Percentiles rank a stretch among this genome's conserved stretches.
phyloP scores from a whole-genome alignment of 2,797 vertebrate species.

The Gambelia wislizenii region DNA sequence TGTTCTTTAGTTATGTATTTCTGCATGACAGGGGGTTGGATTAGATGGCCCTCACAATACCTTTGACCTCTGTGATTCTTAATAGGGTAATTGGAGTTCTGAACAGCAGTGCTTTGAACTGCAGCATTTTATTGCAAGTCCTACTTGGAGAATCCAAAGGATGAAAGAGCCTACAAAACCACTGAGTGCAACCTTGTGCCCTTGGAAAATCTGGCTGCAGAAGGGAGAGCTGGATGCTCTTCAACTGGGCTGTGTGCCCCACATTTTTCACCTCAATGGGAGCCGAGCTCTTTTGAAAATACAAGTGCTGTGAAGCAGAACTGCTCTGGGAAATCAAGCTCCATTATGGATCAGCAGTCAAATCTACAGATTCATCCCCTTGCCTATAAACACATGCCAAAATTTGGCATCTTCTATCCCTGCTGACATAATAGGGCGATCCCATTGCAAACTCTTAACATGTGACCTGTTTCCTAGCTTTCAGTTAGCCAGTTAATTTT shows the following conservation, averaged over 20 bases:
- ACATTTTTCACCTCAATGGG: conserved; percentile 6
- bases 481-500: conserved; percentile 49
- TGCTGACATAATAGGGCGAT: conserved; percentile 55
- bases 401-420: conserved; percentile 53
- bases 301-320: background rate
- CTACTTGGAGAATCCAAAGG: background rate
- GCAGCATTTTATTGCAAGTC: background rate
- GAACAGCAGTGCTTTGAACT: background rate
- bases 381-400: conserved; percentile 60
- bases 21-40: no score
- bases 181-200: background rate
- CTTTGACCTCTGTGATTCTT: conserved; percentile 28
- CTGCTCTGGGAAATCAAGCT: conserved; percentile 50
- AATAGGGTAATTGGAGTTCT: conserved; percentile 23
- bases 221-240: background rate
- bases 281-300: conserved; percentile 16
- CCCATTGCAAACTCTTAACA: conserved; percentile 29
- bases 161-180: background rate
- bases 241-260: background rate
- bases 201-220: conserved; percentile 11
- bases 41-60: no score
- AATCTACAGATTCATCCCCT: conserved; percentile 59
- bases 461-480: conserved; percentile 52
- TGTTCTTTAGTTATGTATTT: no score
- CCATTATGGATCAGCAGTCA: conserved; percentile 65